phyloP scores from a whole-genome alignment of 2,113 vertebrate species.

The Saguinus imperator region DNA sequence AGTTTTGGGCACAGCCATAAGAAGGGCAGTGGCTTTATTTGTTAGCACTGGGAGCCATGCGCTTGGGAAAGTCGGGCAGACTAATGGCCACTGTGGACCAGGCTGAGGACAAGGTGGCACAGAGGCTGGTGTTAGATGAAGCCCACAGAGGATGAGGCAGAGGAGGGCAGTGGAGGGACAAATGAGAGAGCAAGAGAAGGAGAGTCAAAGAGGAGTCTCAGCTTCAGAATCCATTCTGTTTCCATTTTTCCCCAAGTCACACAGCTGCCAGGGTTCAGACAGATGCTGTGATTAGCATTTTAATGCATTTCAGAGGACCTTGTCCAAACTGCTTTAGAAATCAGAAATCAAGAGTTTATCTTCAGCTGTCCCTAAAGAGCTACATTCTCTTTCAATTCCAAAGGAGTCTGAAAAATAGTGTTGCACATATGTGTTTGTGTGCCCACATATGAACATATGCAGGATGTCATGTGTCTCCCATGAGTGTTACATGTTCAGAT shows the following conservation, averaged over 20 bases:
- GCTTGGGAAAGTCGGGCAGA: background rate
- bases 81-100: background rate
- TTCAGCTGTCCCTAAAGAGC: conserved; percentile 67
- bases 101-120: background rate
- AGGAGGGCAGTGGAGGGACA: background rate
- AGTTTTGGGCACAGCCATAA: background rate
- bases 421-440: background rate
- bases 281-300: conserved; percentile 81
- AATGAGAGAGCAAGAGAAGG: conserved; percentile 42
- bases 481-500: too few relatives aligned
- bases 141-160: background rate
- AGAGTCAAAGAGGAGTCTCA: conserved; percentile 44
- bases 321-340: conserved; percentile 78
- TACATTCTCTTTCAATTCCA: conserved; percentile 52
- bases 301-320: conserved; percentile 81
- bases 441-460: rapidly evolving
- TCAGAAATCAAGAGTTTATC: conserved; percentile 78
- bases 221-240: conserved; percentile 53
- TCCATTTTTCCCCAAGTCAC: conserved; percentile 71
- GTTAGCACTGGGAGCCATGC: background rate
- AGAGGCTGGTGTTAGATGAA: background rate
- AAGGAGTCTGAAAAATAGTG: background rate
- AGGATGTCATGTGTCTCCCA: background rate
- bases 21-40: background rate
- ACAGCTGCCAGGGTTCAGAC: conserved; percentile 78